Percentiles rank a stretch among this genome's conserved stretches.
Evolutionary conservation across 2,797 vertebrate species (phyloP).

Genomic region (Brotula barbata): DNA sequence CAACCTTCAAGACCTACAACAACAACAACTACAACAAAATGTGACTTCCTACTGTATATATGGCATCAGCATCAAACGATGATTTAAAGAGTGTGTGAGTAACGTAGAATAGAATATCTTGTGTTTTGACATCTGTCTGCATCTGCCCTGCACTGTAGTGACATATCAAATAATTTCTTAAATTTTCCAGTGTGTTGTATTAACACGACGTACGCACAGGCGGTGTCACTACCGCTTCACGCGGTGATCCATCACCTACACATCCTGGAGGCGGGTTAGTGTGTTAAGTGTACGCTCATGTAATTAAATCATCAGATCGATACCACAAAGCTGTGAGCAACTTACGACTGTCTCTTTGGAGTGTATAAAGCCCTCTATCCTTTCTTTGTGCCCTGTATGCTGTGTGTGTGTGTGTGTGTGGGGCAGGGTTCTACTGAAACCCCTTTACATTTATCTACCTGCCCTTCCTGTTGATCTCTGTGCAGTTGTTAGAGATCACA

Average conservation of each 20-base stretch:
- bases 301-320: constrained; percentile 92
- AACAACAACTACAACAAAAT: too few species aligned
- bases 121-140: constrained; percentile 24
- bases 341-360: constrained; percentile 76
- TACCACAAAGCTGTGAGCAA: constrained; percentile 82
- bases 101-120: too few species aligned
- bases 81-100: too few species aligned
- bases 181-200: constrained; percentile 6
- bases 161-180: not conserved
- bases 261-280: constrained; percentile 37
- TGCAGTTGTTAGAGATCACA: constrained; percentile 22
- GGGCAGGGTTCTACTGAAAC: constrained; percentile 86
- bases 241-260: constrained; percentile 42
- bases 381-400: constrained; percentile 39
- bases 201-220: constrained; percentile 25
- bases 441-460: constrained; percentile 83
- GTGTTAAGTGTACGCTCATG: constrained; percentile 62
- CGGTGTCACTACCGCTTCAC: constrained; percentile 15
- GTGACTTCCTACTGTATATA: too few species aligned
- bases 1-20: too few species aligned
- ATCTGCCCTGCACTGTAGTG: constrained; percentile 57
- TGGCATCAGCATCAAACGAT: too few species aligned
- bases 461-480: constrained; percentile 63
- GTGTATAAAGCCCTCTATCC: constrained; percentile 73
- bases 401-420: constrained; percentile 80